Percentiles rank a stretch among this genome's conserved stretches.
phyloP scores from a whole-genome alignment of 1,140 invertebrate species.

The Samia ricini region DNA sequence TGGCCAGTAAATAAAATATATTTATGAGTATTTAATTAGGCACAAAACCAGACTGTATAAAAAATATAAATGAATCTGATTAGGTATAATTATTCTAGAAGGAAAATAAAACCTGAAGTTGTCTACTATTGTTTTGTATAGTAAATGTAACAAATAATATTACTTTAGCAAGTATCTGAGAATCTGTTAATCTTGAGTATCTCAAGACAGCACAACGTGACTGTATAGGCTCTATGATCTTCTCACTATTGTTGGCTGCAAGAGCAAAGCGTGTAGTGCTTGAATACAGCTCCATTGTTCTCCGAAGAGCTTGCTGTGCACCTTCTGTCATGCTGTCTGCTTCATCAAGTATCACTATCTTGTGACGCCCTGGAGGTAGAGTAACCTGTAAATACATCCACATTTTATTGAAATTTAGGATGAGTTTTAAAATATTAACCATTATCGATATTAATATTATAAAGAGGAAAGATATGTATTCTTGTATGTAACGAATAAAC shows the following conservation, averaged over 20 bases:
- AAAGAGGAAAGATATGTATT: too few relatives aligned
- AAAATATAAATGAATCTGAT: too few relatives aligned
- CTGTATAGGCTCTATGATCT: conserved; percentile 99
- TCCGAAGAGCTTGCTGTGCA: conserved; percentile 96
- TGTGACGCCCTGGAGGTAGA: conserved; percentile 93
- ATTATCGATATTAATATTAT: too few relatives aligned
- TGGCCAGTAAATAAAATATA: too few relatives aligned
- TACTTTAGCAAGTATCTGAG: conserved; percentile 88
- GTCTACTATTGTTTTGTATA: too few relatives aligned
- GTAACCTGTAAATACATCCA: conserved; percentile 82
- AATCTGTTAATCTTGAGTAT: conserved; percentile 95
- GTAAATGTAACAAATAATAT: background rate
- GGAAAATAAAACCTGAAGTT: too few relatives aligned
- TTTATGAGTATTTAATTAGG: too few relatives aligned
- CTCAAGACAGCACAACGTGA: conserved; percentile 98
- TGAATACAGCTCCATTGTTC: conserved; percentile 99
- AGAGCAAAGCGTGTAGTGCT: conserved; percentile 98
- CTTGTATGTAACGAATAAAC: too few relatives aligned
- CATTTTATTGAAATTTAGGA: background rate
- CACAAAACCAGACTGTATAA: too few relatives aligned
- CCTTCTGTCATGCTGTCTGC: conserved; percentile 99
- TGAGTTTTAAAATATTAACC: too few relatives aligned
- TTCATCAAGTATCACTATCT: conserved; percentile 99
- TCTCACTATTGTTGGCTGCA: conserved; percentile 99
- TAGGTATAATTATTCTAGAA: too few relatives aligned